Conservation (phyloP, 2,113 vertebrate species). For the Pyxicephalus adspersus region DNA sequence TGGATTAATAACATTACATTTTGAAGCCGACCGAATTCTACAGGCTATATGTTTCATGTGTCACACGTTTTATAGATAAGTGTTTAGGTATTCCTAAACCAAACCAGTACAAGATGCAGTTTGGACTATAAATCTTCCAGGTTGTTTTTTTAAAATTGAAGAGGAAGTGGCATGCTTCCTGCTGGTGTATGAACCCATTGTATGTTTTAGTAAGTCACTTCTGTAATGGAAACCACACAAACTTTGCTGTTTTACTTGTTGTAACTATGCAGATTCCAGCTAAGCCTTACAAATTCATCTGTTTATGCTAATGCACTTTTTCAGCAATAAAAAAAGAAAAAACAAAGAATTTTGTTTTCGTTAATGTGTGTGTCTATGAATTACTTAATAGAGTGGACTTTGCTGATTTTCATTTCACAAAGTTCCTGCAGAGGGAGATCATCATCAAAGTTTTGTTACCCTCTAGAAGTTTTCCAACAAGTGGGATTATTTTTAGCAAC, state of each 20-base stretch:
- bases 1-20: too few species aligned
- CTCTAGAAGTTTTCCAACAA: neutral
- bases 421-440: constrained; percentile 59
- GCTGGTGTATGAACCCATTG: constrained; percentile 15
- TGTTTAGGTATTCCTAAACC: too few species aligned
- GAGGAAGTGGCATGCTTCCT: constrained; percentile 47
- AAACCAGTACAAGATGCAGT: neutral
- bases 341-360: constrained; percentile 64
- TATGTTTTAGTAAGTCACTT: neutral
- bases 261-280: constrained; percentile 59
- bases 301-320: constrained; percentile 59
- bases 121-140: neutral
- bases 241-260: constrained; percentile 24
- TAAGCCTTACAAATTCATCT: constrained; percentile 15
- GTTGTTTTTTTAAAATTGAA: constrained; percentile 6
- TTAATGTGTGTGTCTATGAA: constrained; percentile 24
- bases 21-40: too few species aligned
- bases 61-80: too few species aligned
- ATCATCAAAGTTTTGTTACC: constrained; percentile 57
- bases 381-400: constrained; percentile 20
- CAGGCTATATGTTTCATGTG: too few species aligned
- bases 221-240: neutral
- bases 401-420: neutral
- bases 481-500: neutral
- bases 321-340: constrained; percentile 66